A percentile compares a stretch with the other conserved stretches of the same genome.
Evolutionary conservation across 53 echinoderm and acorn worm genomes (phyloP).

Genomic region (Pentamera pediparva): DNA sequence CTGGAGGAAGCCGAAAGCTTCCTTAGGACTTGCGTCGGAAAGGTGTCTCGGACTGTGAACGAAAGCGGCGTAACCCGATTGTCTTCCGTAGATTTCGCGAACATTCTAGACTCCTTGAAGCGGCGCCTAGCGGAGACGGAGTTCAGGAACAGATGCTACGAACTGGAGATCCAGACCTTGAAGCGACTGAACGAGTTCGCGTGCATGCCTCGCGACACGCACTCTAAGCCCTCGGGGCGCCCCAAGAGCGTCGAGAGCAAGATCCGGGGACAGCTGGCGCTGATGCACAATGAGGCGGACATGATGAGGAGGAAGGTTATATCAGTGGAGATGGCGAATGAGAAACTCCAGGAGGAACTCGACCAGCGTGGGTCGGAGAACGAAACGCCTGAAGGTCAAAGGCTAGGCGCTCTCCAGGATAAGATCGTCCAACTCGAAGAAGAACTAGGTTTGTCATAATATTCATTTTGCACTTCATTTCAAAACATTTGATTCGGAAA

Average conservation of each 20-base stretch:
- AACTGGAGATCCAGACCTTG: constrained; percentile 50
- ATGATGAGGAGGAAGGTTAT: constrained; percentile 77
- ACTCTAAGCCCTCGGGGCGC: neutral
- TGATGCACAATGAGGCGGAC: constrained; percentile 84
- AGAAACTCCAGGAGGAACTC: constrained; percentile 70
- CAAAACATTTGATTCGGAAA: too few species aligned
- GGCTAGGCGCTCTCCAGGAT: constrained; percentile 73
- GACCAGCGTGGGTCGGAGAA: constrained; percentile 40
- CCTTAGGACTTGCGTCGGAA: neutral
- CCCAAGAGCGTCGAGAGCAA: constrained; percentile 77
- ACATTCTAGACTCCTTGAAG: constrained; percentile 62
- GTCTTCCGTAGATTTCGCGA: constrained; percentile 42
- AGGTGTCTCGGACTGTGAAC: constrained; percentile 38
- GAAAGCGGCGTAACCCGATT: constrained; percentile 43
- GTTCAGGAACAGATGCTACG: constrained; percentile 35
- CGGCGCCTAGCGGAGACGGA: constrained; percentile 74
- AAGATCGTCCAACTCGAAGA: constrained; percentile 89
- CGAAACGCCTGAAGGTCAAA: constrained; percentile 26
- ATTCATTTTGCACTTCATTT: neutral
- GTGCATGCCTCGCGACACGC: constrained; percentile 17
- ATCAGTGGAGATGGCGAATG: constrained; percentile 72
- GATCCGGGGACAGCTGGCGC: constrained; percentile 65
- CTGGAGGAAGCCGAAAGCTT: constrained; percentile 52
- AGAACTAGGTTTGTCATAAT: constrained; percentile 91
- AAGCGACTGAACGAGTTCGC: constrained; percentile 66